A percentile compares a stretch with the other conserved stretches of the same genome.
Conservation (phyloP, 2,113 vertebrate species). For the Plectropomus leopardus region DNA sequence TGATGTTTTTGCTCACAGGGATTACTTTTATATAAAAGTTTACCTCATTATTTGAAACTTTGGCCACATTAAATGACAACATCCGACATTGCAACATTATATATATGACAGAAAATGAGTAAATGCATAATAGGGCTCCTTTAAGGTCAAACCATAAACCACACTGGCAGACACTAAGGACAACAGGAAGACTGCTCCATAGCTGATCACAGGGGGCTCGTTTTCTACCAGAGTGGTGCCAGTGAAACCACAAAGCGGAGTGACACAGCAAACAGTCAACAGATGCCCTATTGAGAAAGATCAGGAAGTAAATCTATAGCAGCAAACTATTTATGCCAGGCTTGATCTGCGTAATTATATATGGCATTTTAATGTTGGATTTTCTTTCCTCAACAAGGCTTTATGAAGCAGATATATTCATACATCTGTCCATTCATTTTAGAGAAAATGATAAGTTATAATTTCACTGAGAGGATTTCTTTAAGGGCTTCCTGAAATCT, state of each 20-base stretch:
- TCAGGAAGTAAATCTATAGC: neutral
- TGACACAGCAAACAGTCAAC: conserved; percentile 6
- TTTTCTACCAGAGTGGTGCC: conserved; percentile 12
- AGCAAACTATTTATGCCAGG: neutral
- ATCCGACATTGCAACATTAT: too few species aligned
- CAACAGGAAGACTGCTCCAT: neutral
- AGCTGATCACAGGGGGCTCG: conserved; percentile 1
- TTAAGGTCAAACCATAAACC: neutral
- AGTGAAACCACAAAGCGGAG: conserved; percentile 18
- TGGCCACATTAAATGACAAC: too few species aligned
- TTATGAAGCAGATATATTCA: conserved; percentile 18
- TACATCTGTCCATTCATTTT: conserved; percentile 10
- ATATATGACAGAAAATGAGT: too few species aligned
- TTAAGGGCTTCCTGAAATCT: too few species aligned
- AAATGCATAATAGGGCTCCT: too few species aligned
- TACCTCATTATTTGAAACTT: too few species aligned
- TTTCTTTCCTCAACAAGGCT: conserved; percentile 13
- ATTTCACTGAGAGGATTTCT: conserved; percentile 11
- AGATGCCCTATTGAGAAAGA: neutral
- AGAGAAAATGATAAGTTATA: conserved; percentile 5
- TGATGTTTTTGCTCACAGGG: too few species aligned
- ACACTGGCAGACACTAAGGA: neutral
- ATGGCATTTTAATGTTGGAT: conserved; percentile 2
- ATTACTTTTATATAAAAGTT: too few species aligned
- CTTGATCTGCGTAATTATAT: conserved; percentile 6